Evolutionary conservation across 2,113 vertebrate genomes (phyloP).

Genomic region (Synodontis membranacea): DNA sequence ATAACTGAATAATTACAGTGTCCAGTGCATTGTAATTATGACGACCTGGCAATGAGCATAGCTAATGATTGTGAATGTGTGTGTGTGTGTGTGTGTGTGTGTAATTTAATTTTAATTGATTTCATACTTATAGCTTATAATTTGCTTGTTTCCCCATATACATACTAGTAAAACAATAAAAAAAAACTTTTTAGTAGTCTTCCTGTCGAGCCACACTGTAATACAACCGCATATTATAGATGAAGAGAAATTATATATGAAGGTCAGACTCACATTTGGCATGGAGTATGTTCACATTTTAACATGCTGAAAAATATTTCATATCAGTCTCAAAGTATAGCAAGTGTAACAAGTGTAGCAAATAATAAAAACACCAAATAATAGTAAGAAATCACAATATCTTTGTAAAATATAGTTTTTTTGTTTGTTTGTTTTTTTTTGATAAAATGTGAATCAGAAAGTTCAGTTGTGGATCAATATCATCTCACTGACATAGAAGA

Average conservation of each 20-base stretch:
- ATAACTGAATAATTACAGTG: constrained; percentile 23
- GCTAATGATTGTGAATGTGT: constrained; percentile 20
- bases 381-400: neutral
- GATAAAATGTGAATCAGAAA: neutral
- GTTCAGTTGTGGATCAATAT: neutral
- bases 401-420: neutral
- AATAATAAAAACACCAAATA: neutral
- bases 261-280: neutral
- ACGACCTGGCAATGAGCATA: neutral
- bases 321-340: neutral
- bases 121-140: constrained; percentile 14
- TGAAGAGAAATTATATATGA: neutral
- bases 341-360: neutral
- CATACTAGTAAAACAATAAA: neutral
- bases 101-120: constrained; percentile 10
- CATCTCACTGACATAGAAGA: neutral
- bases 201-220: neutral
- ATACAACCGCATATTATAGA: neutral
- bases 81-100: neutral
- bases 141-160: neutral
- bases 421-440: too few relatives aligned
- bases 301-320: neutral
- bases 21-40: neutral
- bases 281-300: neutral
- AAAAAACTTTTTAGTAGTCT: neutral